Evolutionary conservation across 1,140 invertebrate species (phyloP).

Genomic region (Cydia splendana): DNA sequence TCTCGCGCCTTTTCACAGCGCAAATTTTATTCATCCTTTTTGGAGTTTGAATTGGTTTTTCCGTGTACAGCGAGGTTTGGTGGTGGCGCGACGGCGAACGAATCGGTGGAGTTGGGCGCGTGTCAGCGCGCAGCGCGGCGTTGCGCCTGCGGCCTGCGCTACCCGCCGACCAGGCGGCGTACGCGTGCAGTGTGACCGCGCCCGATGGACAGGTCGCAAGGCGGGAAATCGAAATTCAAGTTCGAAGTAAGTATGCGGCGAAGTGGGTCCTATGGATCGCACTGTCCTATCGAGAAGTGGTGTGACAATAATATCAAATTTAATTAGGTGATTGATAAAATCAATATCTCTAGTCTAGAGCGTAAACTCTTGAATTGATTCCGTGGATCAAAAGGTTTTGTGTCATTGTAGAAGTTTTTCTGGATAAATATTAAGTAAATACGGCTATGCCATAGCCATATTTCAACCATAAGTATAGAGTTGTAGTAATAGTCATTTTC

Average conservation of each 20-base stretch:
- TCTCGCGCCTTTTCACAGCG: neutral
- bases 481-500: neutral
- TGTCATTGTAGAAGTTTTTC: no score
- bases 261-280: neutral
- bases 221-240: slow-evolving; percentile 84
- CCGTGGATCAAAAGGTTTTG: no score
- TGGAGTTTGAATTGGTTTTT: neutral
- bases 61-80: slow-evolving; percentile 48
- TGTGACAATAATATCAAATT: no score
- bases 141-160: slow-evolving; percentile 85
- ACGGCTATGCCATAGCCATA: no score
- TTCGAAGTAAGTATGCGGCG: slow-evolving; percentile 84
- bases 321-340: no score
- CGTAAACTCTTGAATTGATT: no score
- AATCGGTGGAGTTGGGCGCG: slow-evolving; percentile 49
- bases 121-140: slow-evolving; percentile 78
- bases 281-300: no score
- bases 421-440: no score
- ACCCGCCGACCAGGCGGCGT: slow-evolving; percentile 84
- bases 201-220: slow-evolving; percentile 86
- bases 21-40: neutral
- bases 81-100: slow-evolving; percentile 53
- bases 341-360: no score
- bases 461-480: no score
- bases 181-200: slow-evolving; percentile 89